Conservation (phyloP, 1,140 invertebrate species). For the Pemphigus obesinymphae region DNA sequence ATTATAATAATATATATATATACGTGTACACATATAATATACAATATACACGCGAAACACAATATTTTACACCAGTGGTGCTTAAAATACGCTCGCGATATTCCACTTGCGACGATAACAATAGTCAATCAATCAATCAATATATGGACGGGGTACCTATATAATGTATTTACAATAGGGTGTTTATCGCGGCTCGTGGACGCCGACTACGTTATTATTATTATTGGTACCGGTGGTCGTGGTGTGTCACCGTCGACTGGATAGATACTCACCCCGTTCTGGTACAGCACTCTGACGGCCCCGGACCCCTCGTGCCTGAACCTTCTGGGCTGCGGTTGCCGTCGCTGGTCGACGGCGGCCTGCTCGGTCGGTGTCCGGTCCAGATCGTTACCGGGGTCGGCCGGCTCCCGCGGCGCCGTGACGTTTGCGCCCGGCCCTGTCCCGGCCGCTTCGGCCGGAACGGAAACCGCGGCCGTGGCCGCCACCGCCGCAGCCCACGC, state of each 20-base stretch:
- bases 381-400: not conserved
- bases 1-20: no score
- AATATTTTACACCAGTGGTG: not conserved
- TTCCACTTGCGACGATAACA: not conserved
- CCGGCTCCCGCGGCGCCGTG: no score
- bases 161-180: no score
- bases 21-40: no score
- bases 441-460: not conserved
- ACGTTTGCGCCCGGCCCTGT: no score
- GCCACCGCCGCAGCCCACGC: not conserved
- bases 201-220: no score
- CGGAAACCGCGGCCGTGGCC: not conserved
- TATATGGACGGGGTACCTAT: no score
- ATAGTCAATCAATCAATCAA: no score
- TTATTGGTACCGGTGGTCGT: no score
- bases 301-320: constrained; percentile 23
- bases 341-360: not conserved
- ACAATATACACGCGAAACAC: not conserved
- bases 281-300: not conserved
- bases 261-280: constrained; percentile 21
- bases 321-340: not conserved
- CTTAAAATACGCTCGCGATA: not conserved
- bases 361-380: no score
- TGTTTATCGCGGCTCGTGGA: no score
- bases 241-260: no score